phyloP scores from a whole-genome alignment of 2,113 vertebrate genomes.

The western clawed frog (Xenopus tropicalis) region DNA sequence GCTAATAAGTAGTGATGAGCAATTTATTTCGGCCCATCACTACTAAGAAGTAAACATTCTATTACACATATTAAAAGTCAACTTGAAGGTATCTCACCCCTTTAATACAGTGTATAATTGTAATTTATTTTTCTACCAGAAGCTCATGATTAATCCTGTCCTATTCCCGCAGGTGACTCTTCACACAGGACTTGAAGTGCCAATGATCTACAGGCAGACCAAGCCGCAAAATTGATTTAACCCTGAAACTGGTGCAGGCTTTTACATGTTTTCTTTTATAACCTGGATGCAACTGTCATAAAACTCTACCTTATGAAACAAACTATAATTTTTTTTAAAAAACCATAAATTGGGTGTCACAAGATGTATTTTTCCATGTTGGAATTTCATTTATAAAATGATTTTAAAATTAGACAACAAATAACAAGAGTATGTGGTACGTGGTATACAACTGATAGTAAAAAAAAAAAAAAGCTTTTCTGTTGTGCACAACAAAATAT shows the following conservation, averaged over 20 bases:
- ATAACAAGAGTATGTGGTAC: neutral
- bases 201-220: conserved; percentile 70
- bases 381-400: neutral
- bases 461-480: neutral
- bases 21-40: too few species aligned
- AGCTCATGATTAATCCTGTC: too few species aligned
- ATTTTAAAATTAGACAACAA: neutral
- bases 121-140: too few species aligned
- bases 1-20: too few species aligned
- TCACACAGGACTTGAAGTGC: conserved; percentile 86
- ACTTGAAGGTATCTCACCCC: too few species aligned
- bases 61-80: too few species aligned
- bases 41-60: too few species aligned
- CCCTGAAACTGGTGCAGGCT: neutral
- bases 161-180: conserved; percentile 80
- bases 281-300: conserved; percentile 1
- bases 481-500: neutral
- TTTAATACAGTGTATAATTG: too few species aligned
- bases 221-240: conserved; percentile 62
- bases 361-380: neutral
- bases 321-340: neutral
- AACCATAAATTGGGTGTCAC: neutral
- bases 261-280: conserved; percentile 18
- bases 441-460: neutral
- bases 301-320: neutral